Conservation (phyloP, 2,797 vertebrate genomes). For the Characodon lateralis region DNA sequence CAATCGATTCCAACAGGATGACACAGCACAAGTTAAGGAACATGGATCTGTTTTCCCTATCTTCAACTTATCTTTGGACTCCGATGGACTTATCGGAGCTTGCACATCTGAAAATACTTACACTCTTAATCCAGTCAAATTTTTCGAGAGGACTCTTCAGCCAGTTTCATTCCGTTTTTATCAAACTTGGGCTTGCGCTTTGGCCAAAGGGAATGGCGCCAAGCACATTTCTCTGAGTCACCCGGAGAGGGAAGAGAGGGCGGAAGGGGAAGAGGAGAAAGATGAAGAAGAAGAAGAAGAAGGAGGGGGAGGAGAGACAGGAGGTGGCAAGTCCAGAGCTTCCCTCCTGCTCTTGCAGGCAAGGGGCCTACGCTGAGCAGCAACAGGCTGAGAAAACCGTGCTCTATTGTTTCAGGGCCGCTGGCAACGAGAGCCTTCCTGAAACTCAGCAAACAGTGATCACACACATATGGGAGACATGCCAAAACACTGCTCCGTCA, state of each 20-base stretch:
- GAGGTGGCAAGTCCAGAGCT: conserved; percentile 72
- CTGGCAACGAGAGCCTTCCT: conserved; percentile 72
- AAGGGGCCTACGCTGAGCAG: conserved; percentile 59
- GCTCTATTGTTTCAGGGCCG: conserved; percentile 74
- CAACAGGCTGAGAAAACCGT: conserved; percentile 63
- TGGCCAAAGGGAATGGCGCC: conserved; percentile 62
- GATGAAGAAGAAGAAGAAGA: conserved; percentile 8
- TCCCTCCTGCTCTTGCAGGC: conserved; percentile 64
- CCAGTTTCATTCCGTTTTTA: conserved; percentile 67
- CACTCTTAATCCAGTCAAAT: conserved; percentile 43
- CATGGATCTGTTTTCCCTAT: conserved; percentile 35
- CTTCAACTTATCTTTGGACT: conserved; percentile 33
- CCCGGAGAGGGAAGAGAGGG: conserved; percentile 42
- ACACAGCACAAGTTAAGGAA: conserved; percentile 38
- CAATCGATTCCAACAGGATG: conserved; percentile 40
- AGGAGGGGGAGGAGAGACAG: conserved; percentile 47
- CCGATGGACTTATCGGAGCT: conserved; percentile 55
- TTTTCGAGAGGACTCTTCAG: conserved; percentile 65
- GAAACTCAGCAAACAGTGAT: conserved; percentile 69
- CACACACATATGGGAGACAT: conserved; percentile 48
- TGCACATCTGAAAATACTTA: conserved; percentile 67
- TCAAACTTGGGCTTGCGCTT: conserved; percentile 58
- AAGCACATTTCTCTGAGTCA: conserved; percentile 84
- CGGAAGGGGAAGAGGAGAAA: background rate
- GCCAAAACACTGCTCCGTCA: conserved; percentile 60